A percentile compares a stretch with the other conserved stretches of the same genome.
These are phyloP conservation scores for Rhinoraja longicauda DNA, from an alignment of 2,797 vertebrate species.

Conservation along the genomic window DNA sequence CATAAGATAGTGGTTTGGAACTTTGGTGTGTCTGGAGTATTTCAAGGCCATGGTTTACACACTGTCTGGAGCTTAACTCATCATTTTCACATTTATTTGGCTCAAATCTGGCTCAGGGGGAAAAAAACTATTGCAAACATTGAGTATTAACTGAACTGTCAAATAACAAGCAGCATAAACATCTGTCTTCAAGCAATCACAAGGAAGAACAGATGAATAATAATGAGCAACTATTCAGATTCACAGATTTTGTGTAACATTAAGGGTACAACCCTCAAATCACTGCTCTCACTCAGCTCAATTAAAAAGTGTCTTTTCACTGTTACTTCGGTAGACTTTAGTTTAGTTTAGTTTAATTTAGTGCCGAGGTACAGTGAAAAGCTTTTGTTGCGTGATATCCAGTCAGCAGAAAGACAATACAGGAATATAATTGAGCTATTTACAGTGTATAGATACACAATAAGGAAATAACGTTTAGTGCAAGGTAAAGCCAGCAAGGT, in stretches of 20 bases:
- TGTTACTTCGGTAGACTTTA: no score
- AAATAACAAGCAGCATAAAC: neutral
- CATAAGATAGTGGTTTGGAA: conserved; percentile 11
- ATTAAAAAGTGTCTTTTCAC: neutral
- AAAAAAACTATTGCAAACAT: conserved; percentile 5
- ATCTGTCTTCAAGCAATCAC: neutral
- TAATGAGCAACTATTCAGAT: neutral
- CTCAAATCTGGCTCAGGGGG: neutral
- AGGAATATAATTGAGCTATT: no score
- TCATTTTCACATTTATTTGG: conserved; percentile 19
- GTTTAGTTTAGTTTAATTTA: no score
- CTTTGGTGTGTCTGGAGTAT: conserved; percentile 6
- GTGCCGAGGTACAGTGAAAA: no score
- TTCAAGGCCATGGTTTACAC: conserved; percentile 17
- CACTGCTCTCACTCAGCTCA: neutral
- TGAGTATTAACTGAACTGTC: conserved; percentile 12
- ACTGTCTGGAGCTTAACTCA: conserved; percentile 8
- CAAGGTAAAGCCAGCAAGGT: no score
- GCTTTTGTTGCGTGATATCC: no score
- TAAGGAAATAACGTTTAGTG: no score
- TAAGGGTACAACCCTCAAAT: neutral
- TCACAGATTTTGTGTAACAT: neutral
- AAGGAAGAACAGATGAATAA: neutral
- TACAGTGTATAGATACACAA: no score
- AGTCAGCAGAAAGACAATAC: no score